Evolutionary conservation across 1,140 invertebrate genomes (phyloP), one percentile per base, ranked within the genome.

Genomic region (Zaprionus africanus): DNA sequence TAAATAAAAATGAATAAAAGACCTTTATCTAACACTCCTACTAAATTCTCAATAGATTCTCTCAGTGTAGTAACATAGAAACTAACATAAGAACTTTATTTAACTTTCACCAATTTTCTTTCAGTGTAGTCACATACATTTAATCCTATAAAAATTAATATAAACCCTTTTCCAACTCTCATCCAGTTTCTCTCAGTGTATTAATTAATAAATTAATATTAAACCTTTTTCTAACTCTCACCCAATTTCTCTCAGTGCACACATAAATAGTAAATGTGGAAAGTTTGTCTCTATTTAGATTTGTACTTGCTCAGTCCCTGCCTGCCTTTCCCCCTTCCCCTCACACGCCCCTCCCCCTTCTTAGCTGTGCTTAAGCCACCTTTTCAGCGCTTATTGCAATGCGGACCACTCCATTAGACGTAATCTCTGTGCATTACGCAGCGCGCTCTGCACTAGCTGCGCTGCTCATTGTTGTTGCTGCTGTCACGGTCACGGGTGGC

Each of bases 401-500:
- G 9, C 51, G 51, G 31, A 72, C 41, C 67, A 87, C 82, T 81
- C 81, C 81, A 87, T 87, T 87, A 83, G 81, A 64, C 66, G 64
- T 83, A 83, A 86, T 88, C 81, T 88, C 67, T 64, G 68, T 72
- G 64, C 56, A 81, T 67, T 76, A 63, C 51, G 22, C 4, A 22
- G 19, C 34, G 41, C 57, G 13, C 43, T 36, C 28, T 69, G 57
- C 66, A 34, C 36, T 11, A 26, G 15, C 31, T 34, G 17, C 17
- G 4, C 34, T n/a, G 15, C 12, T 57, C 9, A 17, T 34, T 58
- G 22, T 5, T 41, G 17, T 31, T 51, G 78, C 51, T 76, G 51
- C 61, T 43, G 24, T 53, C 28, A 60, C 24, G 31, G 38, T 46
- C 28, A 68, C 59, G 12, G 15, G 53, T 34, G 28, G 53, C 43